Conservation (phyloP, 2,113 vertebrate genomes). For the Megatriorchis doriae region DNA sequence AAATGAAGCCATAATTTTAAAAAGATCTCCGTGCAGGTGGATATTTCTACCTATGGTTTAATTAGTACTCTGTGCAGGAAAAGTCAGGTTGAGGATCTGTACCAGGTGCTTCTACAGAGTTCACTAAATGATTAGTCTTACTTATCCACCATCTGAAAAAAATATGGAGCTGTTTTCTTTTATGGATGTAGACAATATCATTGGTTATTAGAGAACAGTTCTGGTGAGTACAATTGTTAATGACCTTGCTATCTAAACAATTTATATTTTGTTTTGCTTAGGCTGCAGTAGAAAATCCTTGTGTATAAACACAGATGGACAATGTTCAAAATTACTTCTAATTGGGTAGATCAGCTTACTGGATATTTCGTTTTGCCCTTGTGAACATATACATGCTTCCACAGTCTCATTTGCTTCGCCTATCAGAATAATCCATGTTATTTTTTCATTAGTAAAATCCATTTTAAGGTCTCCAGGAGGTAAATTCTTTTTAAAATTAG, state of each 20-base stretch:
- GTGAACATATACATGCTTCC: not conserved
- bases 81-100: not conserved
- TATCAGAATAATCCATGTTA: slow-evolving; percentile 23
- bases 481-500: slow-evolving; percentile 73
- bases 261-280: not conserved
- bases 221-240: not conserved
- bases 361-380: not conserved
- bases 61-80: not conserved
- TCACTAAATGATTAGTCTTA: not conserved
- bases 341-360: not conserved
- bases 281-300: not conserved
- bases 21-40: not conserved
- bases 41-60: not conserved
- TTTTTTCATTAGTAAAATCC: slow-evolving; percentile 64
- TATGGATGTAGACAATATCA: not conserved
- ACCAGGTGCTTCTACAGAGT: not conserved
- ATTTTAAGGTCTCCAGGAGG: slow-evolving; percentile 72
- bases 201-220: not conserved
- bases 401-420: slow-evolving; percentile 18
- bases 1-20: not conserved
- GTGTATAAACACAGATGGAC: not conserved
- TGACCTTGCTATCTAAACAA: not conserved
- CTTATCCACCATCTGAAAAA: not conserved
- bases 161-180: not conserved
- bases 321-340: not conserved